phyloP scores from a whole-genome alignment of 2,888 invertebrate genomes.

The Anodontia alba region DNA sequence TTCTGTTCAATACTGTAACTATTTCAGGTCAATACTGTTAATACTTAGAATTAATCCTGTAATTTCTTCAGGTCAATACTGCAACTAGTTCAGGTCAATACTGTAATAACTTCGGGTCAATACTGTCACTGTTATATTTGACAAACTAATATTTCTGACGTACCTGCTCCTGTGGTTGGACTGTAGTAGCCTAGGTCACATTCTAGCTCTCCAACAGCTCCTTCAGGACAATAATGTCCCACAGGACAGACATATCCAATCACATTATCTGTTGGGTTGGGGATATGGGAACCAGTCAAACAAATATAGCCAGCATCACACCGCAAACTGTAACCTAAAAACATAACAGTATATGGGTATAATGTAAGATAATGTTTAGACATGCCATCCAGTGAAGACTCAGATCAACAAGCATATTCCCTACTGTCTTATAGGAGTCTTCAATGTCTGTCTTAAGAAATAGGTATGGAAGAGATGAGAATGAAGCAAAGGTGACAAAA shows the following conservation, averaged over 20 bases:
- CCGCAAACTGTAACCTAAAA: slow-evolving; percentile 74
- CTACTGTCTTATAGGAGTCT: background rate
- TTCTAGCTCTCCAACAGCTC: slow-evolving; percentile 71
- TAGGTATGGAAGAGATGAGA: too few species aligned
- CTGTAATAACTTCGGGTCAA: too few species aligned
- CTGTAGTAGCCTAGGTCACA: slow-evolving; percentile 77
- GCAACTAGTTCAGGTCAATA: too few species aligned
- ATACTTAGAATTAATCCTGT: too few species aligned
- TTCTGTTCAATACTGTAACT: too few species aligned
- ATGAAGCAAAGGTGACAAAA: too few species aligned
- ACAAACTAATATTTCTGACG: background rate
- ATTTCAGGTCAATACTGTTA: too few species aligned
- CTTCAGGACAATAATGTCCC: slow-evolving; percentile 81
- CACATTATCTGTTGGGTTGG: slow-evolving; percentile 76
- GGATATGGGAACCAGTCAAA: slow-evolving; percentile 75
- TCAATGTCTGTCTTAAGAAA: too few species aligned
- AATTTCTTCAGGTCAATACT: too few species aligned
- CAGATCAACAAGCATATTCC: background rate
- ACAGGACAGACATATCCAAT: slow-evolving; percentile 82
- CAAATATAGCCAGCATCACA: slow-evolving; percentile 83
- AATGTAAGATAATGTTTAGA: too few species aligned
- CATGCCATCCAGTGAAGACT: background rate
- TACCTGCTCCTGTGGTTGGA: background rate
- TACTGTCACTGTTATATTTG: too few species aligned
- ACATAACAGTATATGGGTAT: too few species aligned